Evolutionary conservation across 2,888 invertebrate genomes (phyloP), one percentile per base, ranked within the genome.

Genomic region (Platynereis dumerilii): DNA sequence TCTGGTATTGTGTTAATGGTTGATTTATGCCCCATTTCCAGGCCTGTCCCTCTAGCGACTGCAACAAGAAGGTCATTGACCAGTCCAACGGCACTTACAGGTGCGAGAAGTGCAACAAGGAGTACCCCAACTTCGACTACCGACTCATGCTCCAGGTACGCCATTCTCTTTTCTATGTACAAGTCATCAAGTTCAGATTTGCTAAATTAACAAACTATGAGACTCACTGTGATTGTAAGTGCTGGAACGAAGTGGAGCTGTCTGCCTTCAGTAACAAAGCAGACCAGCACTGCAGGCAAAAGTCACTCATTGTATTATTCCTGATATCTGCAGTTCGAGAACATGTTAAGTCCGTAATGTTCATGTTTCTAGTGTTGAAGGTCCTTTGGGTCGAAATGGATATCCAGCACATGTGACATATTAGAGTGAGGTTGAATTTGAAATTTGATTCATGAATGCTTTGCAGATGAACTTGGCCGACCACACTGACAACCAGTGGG

Each of bases 51-150:
- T 88, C 89, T 58, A 89, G 91, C 1, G 90, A 90, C 60, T 99
- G 99, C 85, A 96, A 96, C 82, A 99, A 99, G 85, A 99, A 99
- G 85, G 87, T 97, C 0, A 86, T 94, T 10, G 96, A 97, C 83
- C 89, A 91, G 78, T 91, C 91, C 70, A 94, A 94, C 78, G 94
- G 93, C 0, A 87, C 90, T 80, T 98, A 90, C 85, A 88, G 94
- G 60, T 99, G 99, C 84, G 98, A 98, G 83, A 98, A 98, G 84
- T 99, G 99, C 83, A 89, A 91, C 77, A 87, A 89, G 62, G 93
- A 93, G 72, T 92, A 88, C 80, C 90, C 91, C 0, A 91, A 91
- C 74, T 97, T 90, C 83, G 93, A 93, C 78, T 94, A 93, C 85
- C 88, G 96, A 53, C 86, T 96, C 71, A 86, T 98, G 61, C 83